phyloP scores from a whole-genome alignment of 2,888 invertebrate species.

The Cephus runcator region DNA sequence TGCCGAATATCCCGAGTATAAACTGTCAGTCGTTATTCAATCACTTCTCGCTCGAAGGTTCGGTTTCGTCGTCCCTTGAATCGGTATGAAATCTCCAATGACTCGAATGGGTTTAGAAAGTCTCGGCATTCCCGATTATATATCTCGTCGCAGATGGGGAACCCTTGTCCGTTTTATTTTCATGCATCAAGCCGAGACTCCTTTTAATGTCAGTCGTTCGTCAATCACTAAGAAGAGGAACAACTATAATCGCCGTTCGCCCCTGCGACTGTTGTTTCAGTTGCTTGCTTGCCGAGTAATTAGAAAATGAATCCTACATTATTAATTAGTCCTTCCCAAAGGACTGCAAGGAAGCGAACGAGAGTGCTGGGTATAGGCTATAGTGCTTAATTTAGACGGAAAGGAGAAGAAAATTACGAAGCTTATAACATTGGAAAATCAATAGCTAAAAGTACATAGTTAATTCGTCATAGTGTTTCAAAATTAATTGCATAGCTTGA shows the following conservation, averaged over 20 bases:
- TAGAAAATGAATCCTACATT: neutral
- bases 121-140: constrained; percentile 1
- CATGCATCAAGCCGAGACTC: constrained; percentile 11
- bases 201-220: constrained; percentile 31
- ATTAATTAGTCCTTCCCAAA: neutral
- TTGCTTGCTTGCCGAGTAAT: neutral
- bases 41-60: neutral
- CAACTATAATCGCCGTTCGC: neutral
- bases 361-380: neutral
- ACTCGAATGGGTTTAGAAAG: neutral
- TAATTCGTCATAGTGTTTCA: neutral
- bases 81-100: constrained; percentile 13
- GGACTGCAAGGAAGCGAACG: neutral
- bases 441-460: neutral
- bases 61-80: neutral
- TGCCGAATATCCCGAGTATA: constrained; percentile 18
- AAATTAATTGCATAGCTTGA: neutral
- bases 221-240: constrained; percentile 25
- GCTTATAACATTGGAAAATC: neutral
- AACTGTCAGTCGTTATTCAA: constrained; percentile 4
- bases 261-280: neutral
- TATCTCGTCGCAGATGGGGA: neutral
- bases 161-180: constrained; percentile 15
- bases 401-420: neutral
- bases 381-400: neutral